Evolutionary conservation across 1,140 invertebrate genomes (phyloP), one percentile per base, ranked within the genome.

Genomic region (Dolichoris vasculosae): DNA sequence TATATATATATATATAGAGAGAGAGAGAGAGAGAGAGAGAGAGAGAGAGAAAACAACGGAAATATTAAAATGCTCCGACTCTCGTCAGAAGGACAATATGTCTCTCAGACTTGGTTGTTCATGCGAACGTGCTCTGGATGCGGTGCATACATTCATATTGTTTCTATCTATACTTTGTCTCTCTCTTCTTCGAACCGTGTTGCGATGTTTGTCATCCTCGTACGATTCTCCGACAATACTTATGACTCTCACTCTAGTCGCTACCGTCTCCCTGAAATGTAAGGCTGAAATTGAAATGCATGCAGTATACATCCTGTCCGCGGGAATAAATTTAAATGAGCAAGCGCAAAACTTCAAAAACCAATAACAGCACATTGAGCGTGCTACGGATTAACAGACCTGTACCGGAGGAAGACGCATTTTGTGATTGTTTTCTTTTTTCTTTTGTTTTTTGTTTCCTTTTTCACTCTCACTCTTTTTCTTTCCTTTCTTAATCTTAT

Each of bases 331-430:
- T 85, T 85, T 55, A 48, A 85, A 76, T 63, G 77, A 80, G 64
- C 1, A 51, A 75, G 67, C 78, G 84, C 84, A 81, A 85, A 75
- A 82, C 78, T 85, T 80, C 51, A 85, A 85, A 85, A 85, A 76
- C 69, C 84, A 76, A 85, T 85, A 79, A 73, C 46, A 69, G 69
- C 83, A 40, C 78, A 40, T 6, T 8, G 64, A 32, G n/a, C 30
- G 64, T 81, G 40, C n/a, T 59, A 79, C 84, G 55, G 86, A 85
- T 87, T 88, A 87, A 88, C 87, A 88, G 88, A 88, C 85, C 51
- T 35, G 32, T 20, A 23, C 17, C 76, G 82, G 13, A 23, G 40
- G 30, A 82, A 32, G 64, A 40, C 20, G 78, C 38, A n/a, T 15
- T 15, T 59, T 3, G 30, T 73, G 30, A 83, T 83, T 77, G 73